A percentile compares a stretch with the other conserved stretches of the same genome.
phyloP scores from a whole-genome alignment of 2,113 vertebrate species.

The Polypterus bichir region DNA sequence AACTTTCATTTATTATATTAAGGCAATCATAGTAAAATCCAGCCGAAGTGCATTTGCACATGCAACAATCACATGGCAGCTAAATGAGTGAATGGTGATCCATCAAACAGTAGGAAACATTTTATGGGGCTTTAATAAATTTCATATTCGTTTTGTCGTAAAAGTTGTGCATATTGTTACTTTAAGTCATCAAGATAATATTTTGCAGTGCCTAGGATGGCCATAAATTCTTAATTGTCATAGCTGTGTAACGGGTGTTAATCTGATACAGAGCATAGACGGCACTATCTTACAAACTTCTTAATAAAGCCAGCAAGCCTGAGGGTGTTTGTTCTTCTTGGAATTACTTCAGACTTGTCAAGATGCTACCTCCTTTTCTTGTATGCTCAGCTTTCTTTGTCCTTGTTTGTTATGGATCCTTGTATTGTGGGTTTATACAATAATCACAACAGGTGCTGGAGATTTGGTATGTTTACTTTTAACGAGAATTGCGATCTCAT shows the following conservation, averaged over 20 bases:
- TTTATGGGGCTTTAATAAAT: background rate
- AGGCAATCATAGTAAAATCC: too few relatives aligned
- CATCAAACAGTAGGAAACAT: background rate
- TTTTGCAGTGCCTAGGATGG: background rate
- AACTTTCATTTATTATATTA: too few relatives aligned
- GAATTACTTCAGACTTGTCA: constrained; percentile 62
- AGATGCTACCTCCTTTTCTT: constrained; percentile 49
- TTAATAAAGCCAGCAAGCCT: constrained; percentile 45
- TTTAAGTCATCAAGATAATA: background rate
- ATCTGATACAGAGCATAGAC: constrained; percentile 30
- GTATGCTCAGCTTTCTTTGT: constrained; percentile 38
- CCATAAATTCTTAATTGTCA: constrained; percentile 1
- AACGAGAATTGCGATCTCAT: constrained; percentile 17
- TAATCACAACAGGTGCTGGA: constrained; percentile 53
- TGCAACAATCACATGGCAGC: too few relatives aligned
- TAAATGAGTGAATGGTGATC: background rate
- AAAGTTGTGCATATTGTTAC: background rate
- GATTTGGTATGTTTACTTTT: constrained; percentile 33
- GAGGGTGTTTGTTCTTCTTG: constrained; percentile 55
- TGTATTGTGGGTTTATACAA: constrained; percentile 56
- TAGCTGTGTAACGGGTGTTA: constrained; percentile 17
- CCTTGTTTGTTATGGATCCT: constrained; percentile 50
- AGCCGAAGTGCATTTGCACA: too few relatives aligned
- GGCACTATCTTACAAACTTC: constrained; percentile 33
- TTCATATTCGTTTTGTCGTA: background rate